Conservation (phyloP, 1,140 invertebrate species). For the Drosophila orena region DNA sequence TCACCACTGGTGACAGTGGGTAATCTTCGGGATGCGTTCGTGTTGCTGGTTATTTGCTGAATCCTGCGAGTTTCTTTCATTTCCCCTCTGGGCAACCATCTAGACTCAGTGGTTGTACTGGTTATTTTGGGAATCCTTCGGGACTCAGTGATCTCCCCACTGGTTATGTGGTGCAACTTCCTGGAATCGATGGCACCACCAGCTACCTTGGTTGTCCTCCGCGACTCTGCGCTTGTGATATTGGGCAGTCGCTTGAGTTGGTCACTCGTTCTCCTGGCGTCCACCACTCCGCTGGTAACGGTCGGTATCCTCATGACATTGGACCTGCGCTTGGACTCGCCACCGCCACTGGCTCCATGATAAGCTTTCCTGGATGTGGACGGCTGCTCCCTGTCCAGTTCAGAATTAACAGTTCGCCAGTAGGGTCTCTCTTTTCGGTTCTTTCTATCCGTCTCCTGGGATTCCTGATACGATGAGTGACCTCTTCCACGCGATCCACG, state of each 20-base stretch:
- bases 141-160: not conserved
- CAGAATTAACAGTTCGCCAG: not conserved
- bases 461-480: not conserved
- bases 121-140: slow-evolving; percentile 2
- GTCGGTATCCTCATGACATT: slow-evolving; percentile 13
- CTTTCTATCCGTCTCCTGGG: not conserved
- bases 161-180: not conserved
- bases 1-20: slow-evolving; percentile 16
- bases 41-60: not conserved
- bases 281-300: slow-evolving; percentile 3
- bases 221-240: slow-evolving; percentile 16
- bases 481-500: not conserved
- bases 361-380: not conserved
- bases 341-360: slow-evolving; percentile 1
- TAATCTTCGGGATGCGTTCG: slow-evolving; percentile 6
- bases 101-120: not conserved
- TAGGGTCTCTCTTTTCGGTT: slow-evolving; percentile 4
- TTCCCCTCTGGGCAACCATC: not conserved
- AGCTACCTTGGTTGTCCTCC: not conserved
- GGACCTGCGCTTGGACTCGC: not conserved
- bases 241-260: slow-evolving; percentile 16
- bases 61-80: not conserved
- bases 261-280: slow-evolving; percentile 3
- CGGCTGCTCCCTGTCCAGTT: not conserved
- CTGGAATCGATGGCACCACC: not conserved